Percentiles rank a stretch among this genome's conserved stretches.
These are phyloP conservation scores for Buphagus erythrorhynchus DNA, from an alignment of 2,797 vertebrate genomes.

Conservation along the genomic window DNA sequence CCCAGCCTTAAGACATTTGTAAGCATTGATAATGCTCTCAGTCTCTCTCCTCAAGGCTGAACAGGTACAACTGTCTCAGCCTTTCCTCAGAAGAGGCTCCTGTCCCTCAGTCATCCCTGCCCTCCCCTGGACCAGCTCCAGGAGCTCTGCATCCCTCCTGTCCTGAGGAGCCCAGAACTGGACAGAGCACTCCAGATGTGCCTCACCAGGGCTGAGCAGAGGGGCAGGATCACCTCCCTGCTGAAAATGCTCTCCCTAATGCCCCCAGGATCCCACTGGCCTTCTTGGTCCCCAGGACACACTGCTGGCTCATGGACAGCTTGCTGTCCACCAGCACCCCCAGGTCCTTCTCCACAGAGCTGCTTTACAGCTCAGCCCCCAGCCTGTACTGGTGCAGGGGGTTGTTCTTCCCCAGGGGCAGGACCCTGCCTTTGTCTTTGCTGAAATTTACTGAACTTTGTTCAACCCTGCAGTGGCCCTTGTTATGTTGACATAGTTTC, in stretches of 20 bases:
- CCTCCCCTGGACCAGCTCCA: rapidly evolving
- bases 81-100: neutral
- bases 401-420: neutral
- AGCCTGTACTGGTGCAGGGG: rapidly evolving
- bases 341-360: neutral
- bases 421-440: neutral
- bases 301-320: neutral
- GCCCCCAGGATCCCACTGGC: rapidly evolving
- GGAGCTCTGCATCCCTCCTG: rapidly evolving
- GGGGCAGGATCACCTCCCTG: neutral
- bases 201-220: neutral
- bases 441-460: neutral
- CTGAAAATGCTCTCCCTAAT: neutral
- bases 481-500: neutral
- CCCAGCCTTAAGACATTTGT: neutral
- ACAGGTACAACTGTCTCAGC: rapidly evolving
- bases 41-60: neutral
- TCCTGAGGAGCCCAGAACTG: neutral
- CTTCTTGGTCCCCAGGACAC: neutral
- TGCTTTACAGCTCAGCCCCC: neutral
- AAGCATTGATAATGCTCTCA: neutral
- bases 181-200: neutral
- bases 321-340: rapidly evolving
- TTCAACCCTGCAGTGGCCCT: neutral
- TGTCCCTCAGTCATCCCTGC: rapidly evolving